Evolutionary conservation across 2,113 vertebrate genomes (phyloP).

Genomic region (Amblyornis subalaris): DNA sequence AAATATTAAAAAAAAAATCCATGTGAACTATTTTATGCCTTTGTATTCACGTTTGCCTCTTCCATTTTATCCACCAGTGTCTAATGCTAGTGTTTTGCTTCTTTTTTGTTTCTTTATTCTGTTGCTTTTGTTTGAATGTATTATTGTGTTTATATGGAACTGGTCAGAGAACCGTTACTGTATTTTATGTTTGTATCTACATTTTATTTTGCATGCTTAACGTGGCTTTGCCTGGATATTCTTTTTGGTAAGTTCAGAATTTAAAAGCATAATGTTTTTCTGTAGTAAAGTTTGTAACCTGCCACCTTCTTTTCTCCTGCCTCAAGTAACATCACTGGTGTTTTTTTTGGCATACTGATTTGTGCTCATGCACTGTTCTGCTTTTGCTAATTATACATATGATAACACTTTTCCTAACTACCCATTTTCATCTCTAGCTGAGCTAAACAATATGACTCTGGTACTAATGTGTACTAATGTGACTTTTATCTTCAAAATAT

Average conservation of each 20-base stretch:
- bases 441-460: slow-evolving; percentile 42
- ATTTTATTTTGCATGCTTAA: slow-evolving; percentile 98
- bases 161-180: slow-evolving; percentile 81
- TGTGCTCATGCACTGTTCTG: slow-evolving; percentile 40
- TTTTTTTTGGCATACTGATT: slow-evolving; percentile 44
- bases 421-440: slow-evolving; percentile 46
- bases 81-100: slow-evolving; percentile 73
- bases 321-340: slow-evolving; percentile 46
- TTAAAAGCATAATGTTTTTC: slow-evolving; percentile 76
- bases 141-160: slow-evolving; percentile 77
- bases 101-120: slow-evolving; percentile 72
- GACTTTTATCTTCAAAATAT: slow-evolving; percentile 48
- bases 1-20: neutral
- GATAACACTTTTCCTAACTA: slow-evolving; percentile 57
- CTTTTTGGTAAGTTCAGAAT: slow-evolving; percentile 98
- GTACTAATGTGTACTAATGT: slow-evolving; percentile 70
- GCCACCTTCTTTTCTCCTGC: slow-evolving; percentile 56
- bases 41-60: slow-evolving; percentile 68
- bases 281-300: slow-evolving; percentile 69
- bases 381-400: slow-evolving; percentile 45
- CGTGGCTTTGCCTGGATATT: slow-evolving; percentile 99
- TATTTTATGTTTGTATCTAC: slow-evolving; percentile 93
- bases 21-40: neutral
- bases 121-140: slow-evolving; percentile 76
- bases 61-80: slow-evolving; percentile 69